Conservation (phyloP, 2,113 vertebrate genomes). For the Vicugna pacos region DNA sequence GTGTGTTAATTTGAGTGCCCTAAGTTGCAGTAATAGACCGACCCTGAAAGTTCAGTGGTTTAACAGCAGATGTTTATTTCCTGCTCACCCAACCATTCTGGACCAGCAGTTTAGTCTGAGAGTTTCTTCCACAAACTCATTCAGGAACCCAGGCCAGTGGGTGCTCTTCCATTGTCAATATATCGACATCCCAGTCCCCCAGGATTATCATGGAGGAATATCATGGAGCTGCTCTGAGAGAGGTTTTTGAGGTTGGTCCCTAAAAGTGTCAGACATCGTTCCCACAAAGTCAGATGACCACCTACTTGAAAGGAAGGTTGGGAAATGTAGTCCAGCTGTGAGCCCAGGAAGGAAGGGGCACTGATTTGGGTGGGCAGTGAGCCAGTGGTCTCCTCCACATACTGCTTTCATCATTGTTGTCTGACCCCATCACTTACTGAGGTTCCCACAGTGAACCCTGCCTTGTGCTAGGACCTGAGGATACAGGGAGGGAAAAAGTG, state of each 20-base stretch:
- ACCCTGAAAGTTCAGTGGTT: not conserved
- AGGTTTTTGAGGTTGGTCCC: not conserved
- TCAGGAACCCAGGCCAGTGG: not conserved
- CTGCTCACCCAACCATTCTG: not conserved
- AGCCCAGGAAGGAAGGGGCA: not conserved
- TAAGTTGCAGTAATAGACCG: not conserved
- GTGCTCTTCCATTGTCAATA: not conserved
- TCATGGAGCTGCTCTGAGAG: not conserved
- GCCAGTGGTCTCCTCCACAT: not conserved
- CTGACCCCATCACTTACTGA: not conserved
- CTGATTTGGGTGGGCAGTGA: not conserved
- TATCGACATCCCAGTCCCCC: not conserved
- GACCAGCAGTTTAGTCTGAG: not conserved
- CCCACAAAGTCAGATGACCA: not conserved
- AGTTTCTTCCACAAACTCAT: not conserved
- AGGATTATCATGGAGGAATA: not conserved
- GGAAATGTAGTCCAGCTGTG: not conserved
- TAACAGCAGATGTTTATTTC: not conserved
- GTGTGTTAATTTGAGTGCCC: not conserved
- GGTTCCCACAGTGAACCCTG: not conserved
- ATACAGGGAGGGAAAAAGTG: not conserved
- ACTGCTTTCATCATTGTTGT: not conserved
- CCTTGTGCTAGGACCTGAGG: not conserved
- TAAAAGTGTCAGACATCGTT: accelerated
- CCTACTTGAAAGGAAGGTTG: not conserved